These are phyloP conservation scores for Caenorhabditis plicata DNA, from an alignment of 2,888 invertebrate genomes.

Conservation along the genomic window DNA sequence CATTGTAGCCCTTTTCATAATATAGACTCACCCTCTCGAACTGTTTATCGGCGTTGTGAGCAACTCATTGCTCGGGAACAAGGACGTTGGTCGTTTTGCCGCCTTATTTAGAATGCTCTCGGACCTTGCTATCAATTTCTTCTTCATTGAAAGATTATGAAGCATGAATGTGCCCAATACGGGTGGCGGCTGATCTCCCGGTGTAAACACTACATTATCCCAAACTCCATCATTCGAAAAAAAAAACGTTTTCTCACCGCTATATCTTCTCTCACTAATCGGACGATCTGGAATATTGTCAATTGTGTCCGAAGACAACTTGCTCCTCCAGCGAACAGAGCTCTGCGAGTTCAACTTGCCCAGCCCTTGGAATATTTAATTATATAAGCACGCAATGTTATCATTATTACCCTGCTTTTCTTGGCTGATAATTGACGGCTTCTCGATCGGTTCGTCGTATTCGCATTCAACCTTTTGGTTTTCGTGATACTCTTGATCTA, in stretches of 20 bases:
- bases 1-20: too few species aligned
- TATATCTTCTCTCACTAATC: slow-evolving; percentile 24
- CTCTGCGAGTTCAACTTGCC: slow-evolving; percentile 13
- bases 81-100: slow-evolving; percentile 18
- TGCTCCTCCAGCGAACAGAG: slow-evolving; percentile 19
- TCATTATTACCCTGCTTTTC: too few species aligned
- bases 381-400: too few species aligned
- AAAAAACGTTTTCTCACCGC: slow-evolving; percentile 12
- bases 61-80: slow-evolving; percentile 32
- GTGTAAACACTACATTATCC: slow-evolving; percentile 28
- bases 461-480: slow-evolving; percentile 23
- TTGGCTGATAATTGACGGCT: too few species aligned
- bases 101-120: slow-evolving; percentile 24
- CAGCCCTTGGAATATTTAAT: too few species aligned
- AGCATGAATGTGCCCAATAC: slow-evolving; percentile 43
- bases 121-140: slow-evolving; percentile 24
- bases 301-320: slow-evolving; percentile 9
- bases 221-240: not conserved
- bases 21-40: slow-evolving; percentile 5
- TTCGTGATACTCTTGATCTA: slow-evolving; percentile 52
- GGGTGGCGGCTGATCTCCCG: slow-evolving; percentile 38
- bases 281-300: slow-evolving; percentile 30
- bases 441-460: too few species aligned
- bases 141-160: slow-evolving; percentile 25
- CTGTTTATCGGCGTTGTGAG: slow-evolving; percentile 22